Percentiles rank a stretch among this genome's conserved stretches.
Conservation (phyloP, 2,113 vertebrate genomes). For the Symphodus melops region DNA sequence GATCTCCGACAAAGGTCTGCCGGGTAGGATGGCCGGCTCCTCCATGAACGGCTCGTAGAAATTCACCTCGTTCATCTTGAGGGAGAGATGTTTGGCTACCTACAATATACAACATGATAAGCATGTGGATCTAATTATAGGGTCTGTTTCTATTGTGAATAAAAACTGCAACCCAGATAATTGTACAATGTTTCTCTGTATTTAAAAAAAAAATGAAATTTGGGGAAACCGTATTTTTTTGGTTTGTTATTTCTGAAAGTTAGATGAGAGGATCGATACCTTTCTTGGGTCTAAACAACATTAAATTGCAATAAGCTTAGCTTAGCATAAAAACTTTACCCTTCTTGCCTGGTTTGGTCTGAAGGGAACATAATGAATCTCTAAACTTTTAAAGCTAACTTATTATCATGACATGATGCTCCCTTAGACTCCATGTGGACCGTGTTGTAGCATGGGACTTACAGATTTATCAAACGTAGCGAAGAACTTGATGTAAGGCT, state of each 20-base stretch:
- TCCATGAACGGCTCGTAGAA: slow-evolving; percentile 99
- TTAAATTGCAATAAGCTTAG: neutral
- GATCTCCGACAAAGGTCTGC: slow-evolving; percentile 91
- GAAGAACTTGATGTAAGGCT: slow-evolving; percentile 96
- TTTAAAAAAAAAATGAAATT: no score
- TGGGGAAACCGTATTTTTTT: no score
- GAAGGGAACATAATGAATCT: neutral
- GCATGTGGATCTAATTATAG: neutral
- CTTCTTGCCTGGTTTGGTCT: no score
- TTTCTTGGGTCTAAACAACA: neutral
- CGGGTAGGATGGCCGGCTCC: slow-evolving; percentile 90
- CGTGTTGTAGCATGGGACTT: slow-evolving; percentile 62
- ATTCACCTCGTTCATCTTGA: slow-evolving; percentile 98
- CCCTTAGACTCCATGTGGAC: no score
- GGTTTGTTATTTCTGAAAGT: no score
- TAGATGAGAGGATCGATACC: no score
- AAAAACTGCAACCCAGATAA: no score
- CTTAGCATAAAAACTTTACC: neutral
- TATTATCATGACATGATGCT: no score
- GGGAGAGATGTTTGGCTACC: slow-evolving; percentile 95
- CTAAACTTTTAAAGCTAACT: no score
- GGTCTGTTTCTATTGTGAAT: neutral
- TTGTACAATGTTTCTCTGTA: no score
- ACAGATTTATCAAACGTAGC: slow-evolving; percentile 98
- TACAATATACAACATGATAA: slow-evolving; percentile 58